Base-by-base conservation (phyloP, 2,797 vertebrate genomes). In the Chromobotia macracanthus region DNA sequence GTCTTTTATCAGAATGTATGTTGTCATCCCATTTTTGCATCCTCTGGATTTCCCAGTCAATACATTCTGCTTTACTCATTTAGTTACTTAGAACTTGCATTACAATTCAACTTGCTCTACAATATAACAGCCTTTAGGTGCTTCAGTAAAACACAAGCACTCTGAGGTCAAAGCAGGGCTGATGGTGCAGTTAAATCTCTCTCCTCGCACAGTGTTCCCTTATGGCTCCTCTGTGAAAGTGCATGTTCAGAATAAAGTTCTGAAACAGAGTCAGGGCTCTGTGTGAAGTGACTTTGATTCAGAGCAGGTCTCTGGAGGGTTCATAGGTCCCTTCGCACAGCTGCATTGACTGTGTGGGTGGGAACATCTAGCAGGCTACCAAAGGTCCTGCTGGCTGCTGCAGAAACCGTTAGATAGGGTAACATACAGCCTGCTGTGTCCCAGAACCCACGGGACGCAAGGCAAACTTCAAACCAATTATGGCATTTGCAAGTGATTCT, bases 281-380 rank as follows among this genome's bases (percentile, higher is more conserved):
- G 35, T 64, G 53, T 80, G 79, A 83, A 70, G 72, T 74, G 64
- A 51, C 19, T 56, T 11, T 66, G 21, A 80, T 84, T 80, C 72
- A 70, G 28, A 31, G 63, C 67, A 58, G 68, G 63, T 73, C 76
- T 76, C 60, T 58, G 5, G 23, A 51, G 80, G 73, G 31, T 74
- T 63, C 28, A 1, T 46, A 46, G n/a, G 74, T 56, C 51, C 69
- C 71, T 75, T 60, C 21, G 60, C 53, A 61, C 78, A 83, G 78
- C 51, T 72, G 65, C 55, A 60, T 44, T 60, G 8, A 71, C 69
- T 71, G 16, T 41, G 50, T 65, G 48, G 58, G 63, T 77, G 79
- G 65, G 56, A 80, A 60, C 56, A 61, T 56, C 41, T n/a, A 16
- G 16, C 68, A 77, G 68, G 67, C 76, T 75, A 76, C 65, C 61